These are phyloP conservation scores for Catostylus mosaicus DNA, from an alignment of 30 jellyfish, hydroid and myxozoan genomes.

Conservation along the genomic window DNA sequence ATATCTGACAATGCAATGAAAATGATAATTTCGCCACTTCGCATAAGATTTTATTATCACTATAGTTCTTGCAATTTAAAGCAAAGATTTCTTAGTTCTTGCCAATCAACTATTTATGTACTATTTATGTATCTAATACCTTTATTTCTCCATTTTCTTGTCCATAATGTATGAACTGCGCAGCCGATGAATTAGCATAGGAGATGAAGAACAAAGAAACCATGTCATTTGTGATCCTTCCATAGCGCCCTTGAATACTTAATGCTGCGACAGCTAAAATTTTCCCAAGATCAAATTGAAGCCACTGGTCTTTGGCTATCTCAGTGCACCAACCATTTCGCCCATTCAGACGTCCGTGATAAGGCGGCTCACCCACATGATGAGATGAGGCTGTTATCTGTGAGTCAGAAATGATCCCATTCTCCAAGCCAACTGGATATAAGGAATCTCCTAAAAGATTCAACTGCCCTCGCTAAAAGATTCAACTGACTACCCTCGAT, in stretches of 20 bases:
- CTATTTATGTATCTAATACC: constrained; percentile 4
- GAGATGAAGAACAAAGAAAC: constrained; percentile 11
- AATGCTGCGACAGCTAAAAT: constrained; percentile 26
- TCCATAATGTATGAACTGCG: background rate
- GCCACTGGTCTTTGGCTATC: constrained; percentile 11
- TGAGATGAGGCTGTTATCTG: constrained; percentile 35
- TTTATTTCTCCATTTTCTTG: constrained; percentile 3
- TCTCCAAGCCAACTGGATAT: constrained; percentile 40
- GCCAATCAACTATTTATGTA: too few relatives aligned
- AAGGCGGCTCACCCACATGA: constrained; percentile 48
- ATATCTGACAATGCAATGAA: too few relatives aligned
- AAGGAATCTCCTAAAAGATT: background rate
- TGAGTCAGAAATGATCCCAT: constrained; percentile 37
- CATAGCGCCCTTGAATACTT: constrained; percentile 29
- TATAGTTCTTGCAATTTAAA: too few relatives aligned
- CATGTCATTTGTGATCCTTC: constrained; percentile 37
- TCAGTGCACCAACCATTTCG: constrained; percentile 32
- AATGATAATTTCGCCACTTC: too few relatives aligned
- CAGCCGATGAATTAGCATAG: constrained; percentile 1
- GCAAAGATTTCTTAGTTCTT: too few relatives aligned
- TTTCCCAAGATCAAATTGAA: constrained; percentile 34
- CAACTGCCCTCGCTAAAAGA: too few relatives aligned
- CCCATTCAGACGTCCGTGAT: constrained; percentile 35
- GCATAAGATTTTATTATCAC: too few relatives aligned
- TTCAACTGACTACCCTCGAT: too few relatives aligned